Percentiles rank a stretch among this genome's conserved stretches.
Evolutionary conservation across 1,140 invertebrate species (phyloP).

Genomic region (Pseudomyrmex dendroicus): DNA sequence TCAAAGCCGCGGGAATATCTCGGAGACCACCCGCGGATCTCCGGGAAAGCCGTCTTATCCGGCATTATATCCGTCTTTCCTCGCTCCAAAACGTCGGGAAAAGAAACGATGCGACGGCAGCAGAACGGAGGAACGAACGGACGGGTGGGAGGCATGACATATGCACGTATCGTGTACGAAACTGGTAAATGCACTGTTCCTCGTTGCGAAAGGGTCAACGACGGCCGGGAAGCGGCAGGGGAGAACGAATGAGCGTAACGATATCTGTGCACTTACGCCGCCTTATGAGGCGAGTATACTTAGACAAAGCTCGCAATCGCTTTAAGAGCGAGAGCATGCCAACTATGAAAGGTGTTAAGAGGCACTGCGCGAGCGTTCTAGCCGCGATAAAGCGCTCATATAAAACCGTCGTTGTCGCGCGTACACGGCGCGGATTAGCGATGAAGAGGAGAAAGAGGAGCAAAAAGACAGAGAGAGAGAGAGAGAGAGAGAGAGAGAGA

Average conservation of each 20-base stretch:
- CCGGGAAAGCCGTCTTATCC: slow-evolving; percentile 53
- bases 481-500: not conserved
- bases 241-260: slow-evolving; percentile 26
- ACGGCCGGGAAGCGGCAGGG: not conserved
- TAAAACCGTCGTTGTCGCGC: slow-evolving; percentile 51
- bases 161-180: slow-evolving; percentile 26
- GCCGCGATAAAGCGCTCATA: slow-evolving; percentile 72
- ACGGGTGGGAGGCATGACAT: not conserved
- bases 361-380: slow-evolving; percentile 64
- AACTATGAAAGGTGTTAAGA: slow-evolving; percentile 77
- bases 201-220: slow-evolving; percentile 39
- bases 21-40: slow-evolving; percentile 40
- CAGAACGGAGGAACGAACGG: not conserved
- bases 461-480: not conserved
- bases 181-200: slow-evolving; percentile 65
- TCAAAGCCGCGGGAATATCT: slow-evolving; percentile 26
- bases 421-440: slow-evolving; percentile 63
- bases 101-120: not conserved
- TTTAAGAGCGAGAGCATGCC: slow-evolving; percentile 71
- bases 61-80: slow-evolving; percentile 52
- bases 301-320: slow-evolving; percentile 78
- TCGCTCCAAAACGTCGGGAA: slow-evolving; percentile 27
- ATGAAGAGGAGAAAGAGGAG: slow-evolving; percentile 29
- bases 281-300: slow-evolving; percentile 68
- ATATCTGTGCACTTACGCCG: slow-evolving; percentile 79